Conservation (phyloP, 2,113 vertebrate species). For the Boulengerochromis microlepis region DNA sequence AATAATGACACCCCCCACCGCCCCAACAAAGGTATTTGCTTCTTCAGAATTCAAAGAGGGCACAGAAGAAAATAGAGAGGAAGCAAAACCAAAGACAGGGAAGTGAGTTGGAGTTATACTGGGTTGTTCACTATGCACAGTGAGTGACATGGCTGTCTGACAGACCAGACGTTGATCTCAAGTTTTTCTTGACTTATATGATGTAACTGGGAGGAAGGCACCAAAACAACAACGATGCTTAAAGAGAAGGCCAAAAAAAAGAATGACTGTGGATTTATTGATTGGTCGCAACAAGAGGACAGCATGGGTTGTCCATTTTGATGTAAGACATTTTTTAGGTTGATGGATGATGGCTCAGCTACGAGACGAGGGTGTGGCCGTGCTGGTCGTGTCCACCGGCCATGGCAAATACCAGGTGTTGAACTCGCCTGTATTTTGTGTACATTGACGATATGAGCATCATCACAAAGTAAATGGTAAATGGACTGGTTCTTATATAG, state of each 20-base stretch:
- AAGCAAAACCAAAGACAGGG: background rate
- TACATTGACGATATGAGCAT: constrained; percentile 88
- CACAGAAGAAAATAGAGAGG: background rate
- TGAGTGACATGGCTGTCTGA: background rate
- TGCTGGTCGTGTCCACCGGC: constrained; percentile 88
- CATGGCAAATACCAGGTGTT: constrained; percentile 81
- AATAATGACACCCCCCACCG: background rate
- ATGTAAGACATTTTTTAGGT: background rate
- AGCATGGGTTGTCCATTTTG: background rate
- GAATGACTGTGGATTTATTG: background rate
- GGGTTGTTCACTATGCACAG: background rate
- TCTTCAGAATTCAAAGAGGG: background rate
- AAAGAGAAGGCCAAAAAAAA: background rate
- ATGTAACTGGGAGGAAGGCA: background rate
- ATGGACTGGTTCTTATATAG: background rate
- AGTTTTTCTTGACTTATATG: background rate
- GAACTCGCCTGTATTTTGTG: constrained; percentile 84
- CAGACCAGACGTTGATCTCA: background rate
- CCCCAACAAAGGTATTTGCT: background rate
- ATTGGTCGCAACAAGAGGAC: background rate
- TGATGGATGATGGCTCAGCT: constrained; percentile 75
- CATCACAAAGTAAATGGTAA: constrained; percentile 59
- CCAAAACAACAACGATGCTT: background rate
- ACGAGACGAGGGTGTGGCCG: constrained; percentile 77
- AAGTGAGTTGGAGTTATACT: background rate